phyloP scores from a whole-genome alignment of 2,888 invertebrate species.

The Nomada lathburiana region DNA sequence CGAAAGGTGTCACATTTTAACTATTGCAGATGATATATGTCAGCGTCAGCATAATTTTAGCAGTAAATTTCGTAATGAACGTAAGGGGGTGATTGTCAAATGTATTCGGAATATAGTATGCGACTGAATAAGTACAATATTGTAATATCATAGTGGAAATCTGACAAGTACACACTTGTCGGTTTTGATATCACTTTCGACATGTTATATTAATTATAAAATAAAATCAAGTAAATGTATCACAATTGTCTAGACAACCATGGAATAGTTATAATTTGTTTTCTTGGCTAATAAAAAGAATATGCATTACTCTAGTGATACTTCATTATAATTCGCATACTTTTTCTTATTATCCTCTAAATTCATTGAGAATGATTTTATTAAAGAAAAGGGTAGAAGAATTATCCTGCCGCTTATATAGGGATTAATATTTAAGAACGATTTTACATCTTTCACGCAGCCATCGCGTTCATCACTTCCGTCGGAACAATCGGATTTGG shows the following conservation, averaged over 20 bases:
- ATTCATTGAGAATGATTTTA: no score
- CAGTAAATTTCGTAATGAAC: background rate
- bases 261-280: no score
- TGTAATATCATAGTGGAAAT: background rate
- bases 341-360: no score
- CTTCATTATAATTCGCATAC: background rate
- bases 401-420: no score
- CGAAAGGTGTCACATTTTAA: conserved; percentile 87
- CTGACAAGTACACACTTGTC: no score
- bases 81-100: no score
- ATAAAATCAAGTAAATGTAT: background rate
- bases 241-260: background rate
- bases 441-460: conserved; percentile 75
- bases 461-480: conserved; percentile 82
- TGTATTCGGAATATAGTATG: background rate
- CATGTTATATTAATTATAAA: background rate
- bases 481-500: conserved; percentile 82
- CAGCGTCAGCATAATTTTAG: conserved; percentile 18
- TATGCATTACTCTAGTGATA: background rate
- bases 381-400: no score
- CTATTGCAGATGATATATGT: conserved; percentile 49
- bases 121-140: background rate
- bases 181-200: no score
- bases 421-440: background rate
- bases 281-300: no score